These are phyloP conservation scores for Pelusios castaneus DNA, from an alignment of 2,113 vertebrate genomes.

Conservation along the genomic window DNA sequence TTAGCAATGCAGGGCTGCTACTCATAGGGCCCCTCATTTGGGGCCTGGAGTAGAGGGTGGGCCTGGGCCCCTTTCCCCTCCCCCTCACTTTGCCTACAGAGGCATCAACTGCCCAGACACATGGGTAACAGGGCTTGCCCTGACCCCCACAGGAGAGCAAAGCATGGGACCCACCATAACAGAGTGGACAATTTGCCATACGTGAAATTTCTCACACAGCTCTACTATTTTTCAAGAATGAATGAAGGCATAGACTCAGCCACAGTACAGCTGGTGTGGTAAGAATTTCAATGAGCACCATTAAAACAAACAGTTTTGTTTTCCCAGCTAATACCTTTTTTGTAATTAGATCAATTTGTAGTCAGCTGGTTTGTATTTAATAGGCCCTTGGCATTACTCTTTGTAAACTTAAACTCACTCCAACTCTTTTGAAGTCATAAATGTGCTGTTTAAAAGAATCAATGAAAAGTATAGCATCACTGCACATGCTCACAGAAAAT, in stretches of 20 bases:
- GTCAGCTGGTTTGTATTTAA: background rate
- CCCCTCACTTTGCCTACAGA: no score
- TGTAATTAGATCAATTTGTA: background rate
- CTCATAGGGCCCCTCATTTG: no score
- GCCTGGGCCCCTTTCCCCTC: no score
- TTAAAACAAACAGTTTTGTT: background rate
- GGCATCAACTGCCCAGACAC: no score
- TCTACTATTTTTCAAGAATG: fast-evolving
- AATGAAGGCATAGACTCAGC: background rate
- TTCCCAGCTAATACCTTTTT: background rate
- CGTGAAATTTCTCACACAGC: background rate
- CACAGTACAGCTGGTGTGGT: background rate
- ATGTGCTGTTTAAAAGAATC: background rate
- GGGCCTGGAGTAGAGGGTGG: no score
- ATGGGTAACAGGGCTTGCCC: no score
- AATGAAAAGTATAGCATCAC: background rate
- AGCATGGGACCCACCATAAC: no score
- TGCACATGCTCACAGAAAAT: background rate
- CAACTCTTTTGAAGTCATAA: background rate
- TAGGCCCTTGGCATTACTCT: background rate
- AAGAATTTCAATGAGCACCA: background rate
- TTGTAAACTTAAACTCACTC: conserved; percentile 1
- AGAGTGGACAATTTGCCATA: no score
- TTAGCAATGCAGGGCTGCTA: no score
- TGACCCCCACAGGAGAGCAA: no score